Evolutionary conservation across 2,888 invertebrate species (phyloP), one percentile per base, ranked within the genome.

Genomic region (Allygus modestus): DNA sequence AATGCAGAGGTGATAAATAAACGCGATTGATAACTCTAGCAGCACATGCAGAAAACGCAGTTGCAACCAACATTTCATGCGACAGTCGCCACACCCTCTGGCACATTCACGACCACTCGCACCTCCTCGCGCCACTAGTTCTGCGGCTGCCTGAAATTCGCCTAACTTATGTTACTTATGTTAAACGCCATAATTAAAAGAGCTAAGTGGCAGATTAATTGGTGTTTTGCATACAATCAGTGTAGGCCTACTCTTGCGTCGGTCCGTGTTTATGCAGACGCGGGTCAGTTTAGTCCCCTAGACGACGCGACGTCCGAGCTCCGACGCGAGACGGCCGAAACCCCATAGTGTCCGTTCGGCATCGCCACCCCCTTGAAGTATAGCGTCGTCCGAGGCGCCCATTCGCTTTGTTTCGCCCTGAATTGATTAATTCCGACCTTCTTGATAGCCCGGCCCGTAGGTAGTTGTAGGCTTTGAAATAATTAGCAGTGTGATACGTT

Each of bases 371-470:
- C 54, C 54, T 20, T 73, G 73, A 73, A 26, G 7, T 41, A 73
- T 28, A 20, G 23, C 73, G n/a, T 31, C 33, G 31, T 33, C 37
- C 43, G 43, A 17, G 37, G 41, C 73, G 7, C 33, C 41, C 23
- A 73, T 26, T 41, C 20, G 23, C 73, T 73, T 73, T 73, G 73
- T 73, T 73, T 43, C 41, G 0, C 31, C n/a, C 37, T 23, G 73
- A 37, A 73, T 73, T 43, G 73, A 73, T 73, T 73, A 54, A 54
- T 54, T 54, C 23, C 54, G 23, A 23, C 54, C 54, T 54, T 23
- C 54, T 54, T 54, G 54, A 54, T 54, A 54, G 54, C 54, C 54
- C 2, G 54, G 54, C 7, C 46, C 46, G 15, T 12, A 23, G 54
- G 54, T 54, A 54, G 54, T 54, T 54, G 54, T 54, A 23, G 54